phyloP scores from a whole-genome alignment of 2,888 invertebrate species.

The Amblyjoppa proteus region DNA sequence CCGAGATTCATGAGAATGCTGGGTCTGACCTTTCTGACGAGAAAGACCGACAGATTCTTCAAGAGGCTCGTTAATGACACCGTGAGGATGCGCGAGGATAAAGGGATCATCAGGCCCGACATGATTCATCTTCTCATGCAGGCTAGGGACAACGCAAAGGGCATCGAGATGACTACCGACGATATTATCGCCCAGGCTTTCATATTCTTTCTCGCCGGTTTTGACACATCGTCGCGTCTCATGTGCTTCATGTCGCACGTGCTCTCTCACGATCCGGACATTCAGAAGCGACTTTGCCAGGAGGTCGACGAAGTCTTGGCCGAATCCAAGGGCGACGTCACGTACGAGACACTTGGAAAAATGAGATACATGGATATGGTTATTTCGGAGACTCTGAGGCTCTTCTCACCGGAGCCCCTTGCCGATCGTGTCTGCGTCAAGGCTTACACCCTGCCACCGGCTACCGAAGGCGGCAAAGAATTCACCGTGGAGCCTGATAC shows the following conservation, averaged over 20 bases:
- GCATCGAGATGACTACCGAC: slow-evolving; percentile 60
- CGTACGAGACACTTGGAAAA: slow-evolving; percentile 64
- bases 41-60: slow-evolving; percentile 53
- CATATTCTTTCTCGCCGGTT: slow-evolving; percentile 73
- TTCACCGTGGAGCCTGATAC: too few species aligned
- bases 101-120: slow-evolving; percentile 83
- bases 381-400: slow-evolving; percentile 68
- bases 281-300: slow-evolving; percentile 83
- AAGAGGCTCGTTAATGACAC: slow-evolving; percentile 78
- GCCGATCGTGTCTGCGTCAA: too few species aligned
- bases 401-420: too few species aligned
- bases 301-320: slow-evolving; percentile 73
- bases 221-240: slow-evolving; percentile 72
- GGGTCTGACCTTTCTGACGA: slow-evolving; percentile 44
- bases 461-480: too few species aligned
- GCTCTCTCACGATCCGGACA: slow-evolving; percentile 79
- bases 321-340: slow-evolving; percentile 54
- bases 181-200: slow-evolving; percentile 85
- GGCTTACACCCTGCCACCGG: too few species aligned
- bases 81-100: slow-evolving; percentile 81
- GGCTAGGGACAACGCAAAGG: slow-evolving; percentile 71
- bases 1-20: slow-evolving; percentile 40
- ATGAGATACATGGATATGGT: slow-evolving; percentile 73
- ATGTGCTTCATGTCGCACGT: slow-evolving; percentile 69
- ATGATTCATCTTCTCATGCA: slow-evolving; percentile 84